Conservation (phyloP, 2,113 vertebrate genomes). For the Pseudopipra pipra region DNA sequence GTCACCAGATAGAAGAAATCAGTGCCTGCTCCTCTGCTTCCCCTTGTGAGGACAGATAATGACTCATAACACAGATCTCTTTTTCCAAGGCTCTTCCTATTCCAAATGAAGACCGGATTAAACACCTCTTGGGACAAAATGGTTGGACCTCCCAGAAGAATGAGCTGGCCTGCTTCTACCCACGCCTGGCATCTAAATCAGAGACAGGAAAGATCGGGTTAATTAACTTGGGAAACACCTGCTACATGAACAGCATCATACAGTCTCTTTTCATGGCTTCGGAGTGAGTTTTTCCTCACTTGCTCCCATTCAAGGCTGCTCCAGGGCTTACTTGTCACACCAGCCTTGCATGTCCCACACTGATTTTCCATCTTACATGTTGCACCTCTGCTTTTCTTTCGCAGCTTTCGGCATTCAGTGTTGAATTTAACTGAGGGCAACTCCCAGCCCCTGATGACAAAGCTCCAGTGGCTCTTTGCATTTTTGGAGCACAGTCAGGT, state of each 20-base stretch:
- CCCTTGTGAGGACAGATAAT: not conserved
- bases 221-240: slow-evolving; percentile 84
- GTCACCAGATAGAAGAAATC: not conserved
- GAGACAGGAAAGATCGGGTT: slow-evolving; percentile 83
- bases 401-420: slow-evolving; percentile 81
- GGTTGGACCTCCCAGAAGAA: slow-evolving; percentile 85
- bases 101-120: slow-evolving; percentile 82
- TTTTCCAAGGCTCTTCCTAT: slow-evolving; percentile 73
- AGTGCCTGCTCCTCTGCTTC: not conserved
- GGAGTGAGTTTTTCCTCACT: slow-evolving; percentile 71
- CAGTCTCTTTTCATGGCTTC: slow-evolving; percentile 86
- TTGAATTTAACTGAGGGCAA: slow-evolving; percentile 78
- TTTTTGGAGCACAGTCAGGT: slow-evolving; percentile 87
- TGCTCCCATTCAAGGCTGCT: not conserved
- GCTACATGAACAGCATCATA: slow-evolving; percentile 85
- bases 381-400: slow-evolving; percentile 4
- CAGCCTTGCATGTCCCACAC: accelerated
- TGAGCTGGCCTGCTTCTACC: slow-evolving; percentile 76
- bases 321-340: not conserved
- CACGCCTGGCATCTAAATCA: slow-evolving; percentile 78
- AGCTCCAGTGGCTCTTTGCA: slow-evolving; percentile 83
- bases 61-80: not conserved
- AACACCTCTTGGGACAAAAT: slow-evolving; percentile 80
- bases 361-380: not conserved
- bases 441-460: slow-evolving; percentile 82